A percentile compares a stretch with the other conserved stretches of the same genome.
phyloP scores from a whole-genome alignment of 2,888 invertebrate species.

The Agrotis ipsilon region DNA sequence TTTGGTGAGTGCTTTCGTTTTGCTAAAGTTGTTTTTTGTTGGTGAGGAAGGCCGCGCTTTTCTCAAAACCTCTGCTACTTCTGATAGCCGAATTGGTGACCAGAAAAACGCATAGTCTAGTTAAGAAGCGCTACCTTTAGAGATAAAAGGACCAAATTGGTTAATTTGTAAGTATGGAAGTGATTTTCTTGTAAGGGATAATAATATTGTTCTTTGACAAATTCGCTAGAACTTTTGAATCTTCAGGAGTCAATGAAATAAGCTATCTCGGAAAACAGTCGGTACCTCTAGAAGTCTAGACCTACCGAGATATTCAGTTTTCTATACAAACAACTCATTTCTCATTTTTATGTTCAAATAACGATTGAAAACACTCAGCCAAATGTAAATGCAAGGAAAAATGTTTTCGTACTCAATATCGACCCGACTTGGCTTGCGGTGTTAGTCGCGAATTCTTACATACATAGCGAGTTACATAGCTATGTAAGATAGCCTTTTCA shows the following conservation, averaged over 20 bases:
- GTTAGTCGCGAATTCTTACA: constrained; percentile 22
- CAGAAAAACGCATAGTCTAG: no score
- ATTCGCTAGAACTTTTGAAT: no score
- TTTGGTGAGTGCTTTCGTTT: no score
- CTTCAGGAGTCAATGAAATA: not conserved
- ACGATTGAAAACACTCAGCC: constrained; percentile 10
- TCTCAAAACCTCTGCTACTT: no score
- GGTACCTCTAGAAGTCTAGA: not conserved
- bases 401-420: constrained; percentile 44
- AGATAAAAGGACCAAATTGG: no score
- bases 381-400: constrained; percentile 30
- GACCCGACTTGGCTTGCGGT: constrained; percentile 44
- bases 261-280: not conserved
- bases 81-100: no score
- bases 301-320: not conserved
- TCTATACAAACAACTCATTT: not conserved
- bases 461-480: not conserved
- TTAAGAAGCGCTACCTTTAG: no score
- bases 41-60: no score
- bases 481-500: constrained; percentile 20
- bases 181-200: no score
- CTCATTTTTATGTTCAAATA: constrained; percentile 6
- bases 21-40: no score
- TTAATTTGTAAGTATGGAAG: no score
- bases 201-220: no score